Evolutionary conservation across 2,888 invertebrate genomes (phyloP).

Genomic region (Lasius fuliginosus): DNA sequence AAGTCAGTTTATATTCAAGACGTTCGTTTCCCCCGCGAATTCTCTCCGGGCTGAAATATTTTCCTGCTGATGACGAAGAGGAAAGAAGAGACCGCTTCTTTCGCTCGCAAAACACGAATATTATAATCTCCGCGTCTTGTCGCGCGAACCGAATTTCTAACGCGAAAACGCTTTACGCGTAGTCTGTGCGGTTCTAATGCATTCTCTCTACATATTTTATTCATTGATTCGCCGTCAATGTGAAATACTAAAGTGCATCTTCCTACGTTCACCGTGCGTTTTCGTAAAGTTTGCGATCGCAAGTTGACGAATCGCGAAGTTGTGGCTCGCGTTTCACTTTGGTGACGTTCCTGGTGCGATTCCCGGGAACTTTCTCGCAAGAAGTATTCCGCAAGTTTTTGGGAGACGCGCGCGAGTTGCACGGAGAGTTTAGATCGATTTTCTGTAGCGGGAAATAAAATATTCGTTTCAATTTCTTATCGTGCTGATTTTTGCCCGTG

Average conservation of each 20-base stretch:
- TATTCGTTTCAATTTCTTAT: conserved; percentile 14
- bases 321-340: conserved; percentile 39
- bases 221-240: background rate
- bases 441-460: conserved; percentile 21
- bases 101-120: conserved; percentile 30
- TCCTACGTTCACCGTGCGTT: background rate
- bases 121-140: conserved; percentile 29
- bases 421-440: conserved; percentile 18
- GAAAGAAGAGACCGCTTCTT: background rate
- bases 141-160: background rate
- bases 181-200: background rate
- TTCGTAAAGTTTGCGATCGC: conserved; percentile 18
- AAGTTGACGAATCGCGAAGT: conserved; percentile 29
- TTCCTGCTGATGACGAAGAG: background rate
- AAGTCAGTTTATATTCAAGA: conserved; percentile 51
- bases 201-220: conserved; percentile 11
- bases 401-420: background rate
- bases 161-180: background rate
- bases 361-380: conserved; percentile 21
- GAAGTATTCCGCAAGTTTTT: conserved; percentile 43
- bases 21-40: conserved; percentile 22
- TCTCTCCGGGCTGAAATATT: conserved; percentile 33
- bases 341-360: conserved; percentile 28
- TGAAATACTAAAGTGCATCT: conserved; percentile 19
- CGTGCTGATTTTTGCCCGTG: background rate